Evolutionary conservation across 2,888 invertebrate genomes (phyloP).

Genomic region (Pyrocoelia pectoralis): DNA sequence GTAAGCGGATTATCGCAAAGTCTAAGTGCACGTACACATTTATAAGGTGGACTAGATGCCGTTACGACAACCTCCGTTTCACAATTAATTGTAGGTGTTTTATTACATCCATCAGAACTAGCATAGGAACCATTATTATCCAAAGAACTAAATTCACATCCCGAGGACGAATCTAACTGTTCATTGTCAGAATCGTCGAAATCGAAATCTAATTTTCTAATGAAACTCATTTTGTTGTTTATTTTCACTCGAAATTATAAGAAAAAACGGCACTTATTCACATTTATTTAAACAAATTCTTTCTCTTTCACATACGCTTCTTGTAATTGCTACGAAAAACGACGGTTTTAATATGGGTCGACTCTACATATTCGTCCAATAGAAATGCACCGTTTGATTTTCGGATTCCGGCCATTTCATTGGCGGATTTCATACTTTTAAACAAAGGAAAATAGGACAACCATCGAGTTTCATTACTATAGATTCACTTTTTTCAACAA

Average conservation of each 20-base stretch:
- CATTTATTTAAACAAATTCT: background rate
- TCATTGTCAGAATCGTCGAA: slow-evolving; percentile 46
- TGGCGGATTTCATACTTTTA: slow-evolving; percentile 26
- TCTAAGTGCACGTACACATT: slow-evolving; percentile 67
- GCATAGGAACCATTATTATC: slow-evolving; percentile 55
- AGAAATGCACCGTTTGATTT: slow-evolving; percentile 32
- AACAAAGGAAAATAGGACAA: background rate
- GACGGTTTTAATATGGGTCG: slow-evolving; percentile 40
- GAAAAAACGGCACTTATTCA: background rate
- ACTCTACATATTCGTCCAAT: slow-evolving; percentile 50
- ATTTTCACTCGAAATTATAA: background rate
- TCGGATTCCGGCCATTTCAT: slow-evolving; percentile 9
- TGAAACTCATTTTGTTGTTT: slow-evolving; percentile 42
- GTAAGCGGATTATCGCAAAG: slow-evolving; percentile 87
- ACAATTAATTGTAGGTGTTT: background rate
- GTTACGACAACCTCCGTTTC: slow-evolving; percentile 28
- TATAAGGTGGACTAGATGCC: slow-evolving; percentile 67
- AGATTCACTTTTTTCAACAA: background rate
- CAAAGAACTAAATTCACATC: slow-evolving; percentile 69
- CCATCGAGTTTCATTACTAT: background rate
- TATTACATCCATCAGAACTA: background rate
- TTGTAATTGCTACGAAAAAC: slow-evolving; percentile 20
- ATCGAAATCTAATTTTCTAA: slow-evolving; percentile 45
- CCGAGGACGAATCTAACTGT: slow-evolving; percentile 60
- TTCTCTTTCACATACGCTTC: slow-evolving; percentile 25